Evolutionary conservation across 2,113 vertebrate species (phyloP), one percentile per base, ranked within the genome.

Genomic region (Podarcis raffonei): DNA sequence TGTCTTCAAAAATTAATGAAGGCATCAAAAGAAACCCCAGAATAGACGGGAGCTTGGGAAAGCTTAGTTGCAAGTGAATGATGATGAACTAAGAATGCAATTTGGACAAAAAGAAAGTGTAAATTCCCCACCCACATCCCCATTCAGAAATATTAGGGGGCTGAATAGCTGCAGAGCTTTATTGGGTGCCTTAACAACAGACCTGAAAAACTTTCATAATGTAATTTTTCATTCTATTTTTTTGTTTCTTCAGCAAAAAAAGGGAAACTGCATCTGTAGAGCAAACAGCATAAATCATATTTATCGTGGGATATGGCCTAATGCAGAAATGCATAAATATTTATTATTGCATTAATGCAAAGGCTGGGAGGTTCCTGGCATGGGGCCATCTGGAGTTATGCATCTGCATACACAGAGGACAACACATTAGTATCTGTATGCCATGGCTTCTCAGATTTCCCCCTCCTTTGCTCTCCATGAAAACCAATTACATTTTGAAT

Each of bases 281-380:
- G 16, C 8, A 89, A 91, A 86, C 37, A 88, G 77, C 87, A 91
- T 87, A 91, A 87, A 92, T 90, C 30, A 42, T 83, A 86, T 91
- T 93, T 94, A 92, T 85, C 66, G 85, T 91, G 80, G 53, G 69
- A 93, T 81, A 77, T 85, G 0, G 11, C 90, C 13, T 93, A 91
- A 94, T 91, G 71, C 78, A 89, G 82, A 69, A 88, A 90, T 93
- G 89, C 13, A 95, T 94, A 95, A 96, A 92, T 95, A 94, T 96
- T 95, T 94, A 93, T 94, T 94, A 93, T 91, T 32, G 83, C 32
- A 90, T 92, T 92, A 94, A 88, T 89, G 32, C 69, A 85, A 81
- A 4, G 7, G 3, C 62, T 92, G 13, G 79, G 89, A 85, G 27
- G 9, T 88, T 91, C 85, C 87, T 94, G 93, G 89, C 91, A 92